phyloP scores from a whole-genome alignment of 2,888 invertebrate genomes.

The Tromatobia lineatoria region DNA sequence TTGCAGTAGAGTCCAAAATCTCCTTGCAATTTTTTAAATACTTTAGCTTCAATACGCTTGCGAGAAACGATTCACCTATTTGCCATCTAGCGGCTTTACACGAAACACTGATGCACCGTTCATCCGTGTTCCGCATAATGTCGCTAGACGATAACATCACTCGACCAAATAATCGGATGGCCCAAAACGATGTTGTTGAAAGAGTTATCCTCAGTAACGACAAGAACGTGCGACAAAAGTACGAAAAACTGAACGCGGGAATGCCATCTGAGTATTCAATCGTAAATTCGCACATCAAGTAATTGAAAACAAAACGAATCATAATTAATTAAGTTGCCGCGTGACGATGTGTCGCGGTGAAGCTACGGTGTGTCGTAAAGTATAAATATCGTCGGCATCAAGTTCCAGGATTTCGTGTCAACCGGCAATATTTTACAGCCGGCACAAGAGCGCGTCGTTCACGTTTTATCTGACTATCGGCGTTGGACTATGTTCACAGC shows the following conservation, averaged over 20 bases:
- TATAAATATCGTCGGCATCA: conserved; percentile 13
- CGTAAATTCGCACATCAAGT: neutral
- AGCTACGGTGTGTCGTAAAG: neutral
- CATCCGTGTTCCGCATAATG: too few relatives aligned
- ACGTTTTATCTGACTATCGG: conserved; percentile 56
- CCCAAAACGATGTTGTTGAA: too few relatives aligned
- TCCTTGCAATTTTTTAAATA: too few relatives aligned
- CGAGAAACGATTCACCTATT: too few relatives aligned
- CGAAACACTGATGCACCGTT: too few relatives aligned
- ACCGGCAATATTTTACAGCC: conserved; percentile 67
- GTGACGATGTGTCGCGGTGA: neutral
- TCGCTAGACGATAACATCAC: too few relatives aligned
- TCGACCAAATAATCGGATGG: too few relatives aligned
- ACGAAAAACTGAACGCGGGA: neutral
- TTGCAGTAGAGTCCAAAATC: too few relatives aligned
- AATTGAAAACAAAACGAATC: conserved; percentile 11
- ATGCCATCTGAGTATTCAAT: neutral
- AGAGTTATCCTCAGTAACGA: too few relatives aligned
- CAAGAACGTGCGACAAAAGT: too few relatives aligned
- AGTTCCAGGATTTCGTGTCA: conserved; percentile 73
- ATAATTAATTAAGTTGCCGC: conserved; percentile 27
- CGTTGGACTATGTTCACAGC: conserved; percentile 26
- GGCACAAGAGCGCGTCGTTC: conserved; percentile 41
- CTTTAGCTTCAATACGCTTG: too few relatives aligned
- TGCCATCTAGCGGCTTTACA: too few relatives aligned